A percentile compares a stretch with the other conserved stretches of the same genome.
phyloP scores from a whole-genome alignment of 2,113 vertebrate genomes.

The Carassius gibelio region DNA sequence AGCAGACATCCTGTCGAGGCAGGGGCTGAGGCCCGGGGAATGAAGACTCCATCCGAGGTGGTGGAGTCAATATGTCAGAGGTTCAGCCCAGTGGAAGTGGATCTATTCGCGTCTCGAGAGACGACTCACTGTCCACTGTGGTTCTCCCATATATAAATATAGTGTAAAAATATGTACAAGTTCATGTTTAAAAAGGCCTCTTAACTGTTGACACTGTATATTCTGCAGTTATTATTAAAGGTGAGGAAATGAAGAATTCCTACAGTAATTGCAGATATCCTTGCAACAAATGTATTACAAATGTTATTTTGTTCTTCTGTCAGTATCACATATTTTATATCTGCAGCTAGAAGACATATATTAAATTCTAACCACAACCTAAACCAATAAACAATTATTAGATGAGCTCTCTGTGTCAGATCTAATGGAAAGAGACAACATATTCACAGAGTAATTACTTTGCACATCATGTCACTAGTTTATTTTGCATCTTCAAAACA shows the following conservation, averaged over 20 bases:
- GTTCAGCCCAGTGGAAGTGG: too few species aligned
- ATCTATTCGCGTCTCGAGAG: too few species aligned
- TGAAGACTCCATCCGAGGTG: too few species aligned
- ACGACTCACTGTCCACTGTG: too few species aligned
- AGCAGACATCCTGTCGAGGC: too few species aligned
- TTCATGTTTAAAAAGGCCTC: too few species aligned
- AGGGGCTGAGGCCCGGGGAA: too few species aligned
- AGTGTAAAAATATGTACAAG: too few species aligned
- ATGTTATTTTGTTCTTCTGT: neutral
- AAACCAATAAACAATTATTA: slow-evolving; percentile 22
- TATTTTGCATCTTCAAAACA: slow-evolving; percentile 14
- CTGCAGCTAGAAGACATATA: neutral
- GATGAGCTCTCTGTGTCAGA: slow-evolving; percentile 28
- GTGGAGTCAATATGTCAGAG: too few species aligned
- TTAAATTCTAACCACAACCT: neutral
- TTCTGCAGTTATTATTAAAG: neutral
- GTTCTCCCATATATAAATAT: too few species aligned
- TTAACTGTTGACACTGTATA: too few species aligned
- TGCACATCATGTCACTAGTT: slow-evolving; percentile 31
- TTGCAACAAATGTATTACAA: neutral
- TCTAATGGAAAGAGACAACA: slow-evolving; percentile 28
- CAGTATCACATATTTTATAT: neutral
- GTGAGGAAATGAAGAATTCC: neutral
- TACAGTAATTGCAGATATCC: neutral
- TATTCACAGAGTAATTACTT: slow-evolving; percentile 58